Evolutionary conservation across 2,113 vertebrate genomes (phyloP).

Genomic region (Myrmecophaga tridactyla): DNA sequence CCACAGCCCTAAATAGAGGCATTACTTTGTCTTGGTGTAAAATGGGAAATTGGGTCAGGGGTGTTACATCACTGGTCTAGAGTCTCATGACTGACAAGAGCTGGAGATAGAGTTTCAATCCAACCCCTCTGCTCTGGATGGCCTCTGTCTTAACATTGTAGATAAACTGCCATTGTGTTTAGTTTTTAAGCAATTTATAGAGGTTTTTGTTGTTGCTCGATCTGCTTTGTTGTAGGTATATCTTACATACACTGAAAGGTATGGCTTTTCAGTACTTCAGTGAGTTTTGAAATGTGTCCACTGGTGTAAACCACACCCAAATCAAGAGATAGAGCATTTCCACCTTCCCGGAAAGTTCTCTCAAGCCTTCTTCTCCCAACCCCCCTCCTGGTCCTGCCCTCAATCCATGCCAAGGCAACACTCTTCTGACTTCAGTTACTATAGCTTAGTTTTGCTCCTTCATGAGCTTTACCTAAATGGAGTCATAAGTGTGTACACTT

Average conservation of each 20-base stretch:
- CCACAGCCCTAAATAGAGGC: background rate
- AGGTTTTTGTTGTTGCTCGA: background rate
- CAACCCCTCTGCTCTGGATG: background rate
- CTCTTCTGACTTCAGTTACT: background rate
- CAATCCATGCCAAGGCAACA: fast-evolving
- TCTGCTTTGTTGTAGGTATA: background rate
- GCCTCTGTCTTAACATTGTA: background rate
- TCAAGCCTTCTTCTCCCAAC: background rate
- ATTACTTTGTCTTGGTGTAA: background rate
- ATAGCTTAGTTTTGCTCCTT: background rate
- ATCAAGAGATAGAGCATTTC: background rate
- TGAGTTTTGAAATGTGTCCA: background rate
- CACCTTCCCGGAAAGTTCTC: background rate
- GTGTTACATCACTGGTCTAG: too few relatives aligned
- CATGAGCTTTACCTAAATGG: background rate
- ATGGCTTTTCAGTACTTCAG: background rate
- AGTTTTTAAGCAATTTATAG: background rate
- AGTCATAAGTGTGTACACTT: background rate
- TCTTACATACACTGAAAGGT: background rate
- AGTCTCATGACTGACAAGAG: background rate
- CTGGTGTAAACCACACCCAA: background rate
- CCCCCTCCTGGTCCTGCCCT: too few relatives aligned
- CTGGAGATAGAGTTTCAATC: background rate
- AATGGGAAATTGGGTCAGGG: too few relatives aligned
- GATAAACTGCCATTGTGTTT: too few relatives aligned